Percentiles rank a stretch among this genome's conserved stretches.
These are phyloP conservation scores for Enteromius unitaeniatus DNA, from an alignment of 2,797 vertebrate species.

Conservation along the genomic window DNA sequence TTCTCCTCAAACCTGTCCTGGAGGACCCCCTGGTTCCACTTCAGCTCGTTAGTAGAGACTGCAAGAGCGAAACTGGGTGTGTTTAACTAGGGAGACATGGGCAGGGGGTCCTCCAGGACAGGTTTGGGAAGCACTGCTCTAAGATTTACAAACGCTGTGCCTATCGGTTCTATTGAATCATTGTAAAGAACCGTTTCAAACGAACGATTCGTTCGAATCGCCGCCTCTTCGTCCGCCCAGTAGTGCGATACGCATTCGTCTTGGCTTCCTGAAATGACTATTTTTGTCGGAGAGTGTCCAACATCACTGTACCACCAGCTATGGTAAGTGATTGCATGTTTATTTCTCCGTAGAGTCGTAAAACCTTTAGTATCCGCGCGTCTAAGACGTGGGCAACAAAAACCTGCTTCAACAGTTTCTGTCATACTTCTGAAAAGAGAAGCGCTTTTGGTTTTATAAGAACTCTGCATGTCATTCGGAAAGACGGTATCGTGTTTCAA, in stretches of 20 bases:
- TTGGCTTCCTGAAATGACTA: constrained; percentile 43
- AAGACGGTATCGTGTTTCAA: constrained; percentile 23
- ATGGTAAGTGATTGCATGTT: constrained; percentile 23
- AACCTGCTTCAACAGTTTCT: background rate
- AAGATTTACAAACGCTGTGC: background rate
- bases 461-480: background rate
- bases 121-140: no score
- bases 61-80: no score
- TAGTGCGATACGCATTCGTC: background rate
- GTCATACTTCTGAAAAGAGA: background rate
- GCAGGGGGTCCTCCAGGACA: no score
- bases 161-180: constrained; percentile 15
- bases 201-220: background rate
- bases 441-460: background rate
- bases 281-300: constrained; percentile 17
- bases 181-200: background rate
- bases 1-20: no score
- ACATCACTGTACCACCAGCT: constrained; percentile 27
- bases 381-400: background rate
- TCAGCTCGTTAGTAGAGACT: no score
- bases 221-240: constrained; percentile 10
- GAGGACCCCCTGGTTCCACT: no score
- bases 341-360: background rate
- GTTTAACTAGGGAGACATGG: no score
- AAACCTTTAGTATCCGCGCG: background rate